Base-by-base conservation (phyloP, 2,888 invertebrate species). In the Octonoba sinensis region DNA sequence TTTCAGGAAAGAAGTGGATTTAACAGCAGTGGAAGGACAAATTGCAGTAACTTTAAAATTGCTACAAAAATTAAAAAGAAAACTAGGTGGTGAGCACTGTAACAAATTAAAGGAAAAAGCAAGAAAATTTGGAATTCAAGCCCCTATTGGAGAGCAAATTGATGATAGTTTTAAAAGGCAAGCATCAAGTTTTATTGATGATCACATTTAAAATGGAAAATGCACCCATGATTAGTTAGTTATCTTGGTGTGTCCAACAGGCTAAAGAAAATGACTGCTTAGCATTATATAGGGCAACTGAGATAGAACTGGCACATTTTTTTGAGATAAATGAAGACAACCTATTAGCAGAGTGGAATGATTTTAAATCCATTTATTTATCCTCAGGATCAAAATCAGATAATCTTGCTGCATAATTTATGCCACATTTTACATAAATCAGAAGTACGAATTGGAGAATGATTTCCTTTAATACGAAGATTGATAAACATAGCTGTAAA, bases 41-140 rank as follows among this genome's bases (percentile, higher is more conserved):
- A 18, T 64, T 16, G 4, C 27, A 36, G 3, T n/a, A 36, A 64
- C 64, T n/a, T 11, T 36, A 64, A 64, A n/a, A 18, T 8, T 11
- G 6, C 16, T 64, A 64, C 36, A 64, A 46, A 64, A 64, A 64
- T 64, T 64, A 18, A 64, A 36, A 27, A 64, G 36, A 36, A 64
- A 64, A 36, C 46, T 18, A 36, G 64, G 64, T 3, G 46, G 64
- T 2, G 36, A 6, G 15, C 24, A 18, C 44, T 36, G 64, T 18
- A 16, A 11, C 11, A 8, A n/a, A n/a, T n/a, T n/a, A n/a, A n/a
- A n/a, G n/a, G n/a, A n/a, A n/a, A n/a, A n/a, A n/a, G n/a, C n/a
- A 6, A 64, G 46, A 36, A 18, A 64, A 36, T 4, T 64, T 36
- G 36, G 36, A 27, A 64, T 64, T 8, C 4, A 15, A 36, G 44